Conservation (phyloP, 2,888 invertebrate species). For the Tupiocoris notatus region DNA sequence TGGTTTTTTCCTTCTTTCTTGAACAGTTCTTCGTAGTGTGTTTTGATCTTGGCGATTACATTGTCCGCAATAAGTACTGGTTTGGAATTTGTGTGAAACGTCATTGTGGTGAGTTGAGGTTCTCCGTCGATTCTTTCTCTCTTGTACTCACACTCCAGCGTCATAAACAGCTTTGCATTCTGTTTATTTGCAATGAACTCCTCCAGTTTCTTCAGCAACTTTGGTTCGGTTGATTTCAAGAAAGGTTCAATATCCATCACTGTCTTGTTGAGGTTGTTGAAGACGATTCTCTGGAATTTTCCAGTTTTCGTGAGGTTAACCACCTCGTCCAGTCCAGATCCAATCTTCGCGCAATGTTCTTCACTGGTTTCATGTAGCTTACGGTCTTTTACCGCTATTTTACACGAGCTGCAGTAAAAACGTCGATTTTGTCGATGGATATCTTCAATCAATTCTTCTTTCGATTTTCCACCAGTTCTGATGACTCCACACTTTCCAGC, state of each 20-base stretch:
- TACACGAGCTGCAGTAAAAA: not conserved
- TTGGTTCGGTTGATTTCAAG: not conserved
- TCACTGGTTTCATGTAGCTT: not conserved
- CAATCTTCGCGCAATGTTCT: not conserved
- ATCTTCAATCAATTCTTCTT: not conserved
- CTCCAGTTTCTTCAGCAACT: not conserved
- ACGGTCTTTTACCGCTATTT: not conserved
- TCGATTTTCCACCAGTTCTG: not conserved
- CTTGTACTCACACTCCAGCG: not conserved
- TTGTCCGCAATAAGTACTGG: not conserved
- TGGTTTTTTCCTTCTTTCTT: not conserved
- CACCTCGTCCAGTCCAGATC: not conserved
- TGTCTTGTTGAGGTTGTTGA: not conserved
- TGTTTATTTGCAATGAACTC: not conserved
- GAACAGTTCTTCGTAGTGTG: not conserved
- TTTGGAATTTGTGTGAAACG: not conserved
- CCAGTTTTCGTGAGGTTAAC: not conserved
- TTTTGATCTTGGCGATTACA: not conserved
- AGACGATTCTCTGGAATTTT: not conserved
- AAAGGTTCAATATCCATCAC: not conserved
- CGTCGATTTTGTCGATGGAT: not conserved
- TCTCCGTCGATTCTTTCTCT: not conserved
- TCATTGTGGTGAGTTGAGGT: not conserved
- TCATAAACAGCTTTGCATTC: not conserved
- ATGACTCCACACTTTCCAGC: not conserved